These are phyloP conservation scores for Drusus annulatus DNA, from an alignment of 1,140 invertebrate genomes.

Conservation along the genomic window DNA sequence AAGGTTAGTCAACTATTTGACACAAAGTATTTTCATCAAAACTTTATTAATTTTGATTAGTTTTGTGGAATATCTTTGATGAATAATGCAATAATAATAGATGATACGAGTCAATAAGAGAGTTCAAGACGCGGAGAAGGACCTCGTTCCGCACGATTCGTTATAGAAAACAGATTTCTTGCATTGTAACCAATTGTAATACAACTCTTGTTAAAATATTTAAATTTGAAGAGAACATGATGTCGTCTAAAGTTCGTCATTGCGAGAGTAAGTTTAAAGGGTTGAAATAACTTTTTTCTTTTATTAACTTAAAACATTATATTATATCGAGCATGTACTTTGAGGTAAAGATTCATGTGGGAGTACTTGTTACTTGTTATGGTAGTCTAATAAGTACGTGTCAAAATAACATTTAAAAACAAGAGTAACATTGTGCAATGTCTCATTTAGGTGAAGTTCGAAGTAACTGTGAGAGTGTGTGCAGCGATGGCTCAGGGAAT, in stretches of 20 bases:
- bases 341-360: constrained; percentile 6
- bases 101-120: no score
- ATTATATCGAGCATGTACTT: no score
- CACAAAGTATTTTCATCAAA: constrained; percentile 30
- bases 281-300: no score
- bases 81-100: no score
- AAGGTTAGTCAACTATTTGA: constrained; percentile 43
- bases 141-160: no score
- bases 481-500: constrained; percentile 80
- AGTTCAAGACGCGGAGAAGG: no score
- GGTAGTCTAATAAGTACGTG: constrained; percentile 4
- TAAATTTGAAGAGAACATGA: not conserved
- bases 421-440: constrained; percentile 19
- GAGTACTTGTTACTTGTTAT: constrained; percentile 24
- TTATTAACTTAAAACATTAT: no score
- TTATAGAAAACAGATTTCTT: constrained; percentile 4
- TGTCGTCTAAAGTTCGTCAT: not conserved
- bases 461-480: constrained; percentile 81
- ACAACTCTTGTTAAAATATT: not conserved
- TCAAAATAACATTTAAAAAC: not conserved
- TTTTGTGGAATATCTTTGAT: no score
- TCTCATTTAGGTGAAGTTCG: constrained; percentile 70
- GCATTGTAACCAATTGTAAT: not conserved
- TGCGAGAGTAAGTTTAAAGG: no score
- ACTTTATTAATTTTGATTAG: constrained; percentile 8